These are phyloP conservation scores for Tribolium freemani DNA, from an alignment of 2,888 invertebrate species.

Conservation along the genomic window DNA sequence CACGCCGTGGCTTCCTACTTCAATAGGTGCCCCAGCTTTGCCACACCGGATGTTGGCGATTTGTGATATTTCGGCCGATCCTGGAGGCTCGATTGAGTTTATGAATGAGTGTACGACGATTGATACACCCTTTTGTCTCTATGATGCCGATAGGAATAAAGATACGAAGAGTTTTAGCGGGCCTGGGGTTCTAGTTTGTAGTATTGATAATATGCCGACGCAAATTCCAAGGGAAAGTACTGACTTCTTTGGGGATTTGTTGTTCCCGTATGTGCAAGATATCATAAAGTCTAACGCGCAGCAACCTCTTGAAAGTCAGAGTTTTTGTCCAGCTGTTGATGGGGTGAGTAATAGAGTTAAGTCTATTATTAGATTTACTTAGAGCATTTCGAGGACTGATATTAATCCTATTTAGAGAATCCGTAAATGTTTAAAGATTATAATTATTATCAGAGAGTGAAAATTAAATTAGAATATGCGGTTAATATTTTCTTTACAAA, in stretches of 20 bases:
- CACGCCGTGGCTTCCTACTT: conserved; percentile 94
- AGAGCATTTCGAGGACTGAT: too few relatives aligned
- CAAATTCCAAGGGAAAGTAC: conserved; percentile 98
- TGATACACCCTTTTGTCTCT: conserved; percentile 99
- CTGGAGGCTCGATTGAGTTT: conserved; percentile 90
- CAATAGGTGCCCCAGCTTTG: conserved; percentile 87
- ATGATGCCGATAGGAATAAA: conserved; percentile 98
- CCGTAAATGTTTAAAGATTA: too few relatives aligned
- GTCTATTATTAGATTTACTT: too few relatives aligned
- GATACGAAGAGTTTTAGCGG: conserved; percentile 97
- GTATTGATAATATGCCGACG: conserved; percentile 99
- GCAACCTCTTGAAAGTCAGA: conserved; percentile 82
- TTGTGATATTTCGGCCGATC: conserved; percentile 99
- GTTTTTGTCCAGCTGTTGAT: conserved; percentile 79
- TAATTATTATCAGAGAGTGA: too few relatives aligned
- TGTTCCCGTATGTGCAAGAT: conserved; percentile 90
- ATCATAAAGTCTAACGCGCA: conserved; percentile 89
- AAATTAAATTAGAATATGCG: too few relatives aligned
- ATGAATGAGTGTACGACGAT: conserved; percentile 99
- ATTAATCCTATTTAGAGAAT: too few relatives aligned
- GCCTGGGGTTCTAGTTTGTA: conserved; percentile 98
- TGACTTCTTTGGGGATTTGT: conserved; percentile 95
- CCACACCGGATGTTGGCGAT: conserved; percentile 94
- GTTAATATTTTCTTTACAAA: too few relatives aligned
- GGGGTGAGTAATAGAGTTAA: conserved; percentile 70